Conservation (phyloP, 1,140 invertebrate species). For the Dryas iulia region DNA sequence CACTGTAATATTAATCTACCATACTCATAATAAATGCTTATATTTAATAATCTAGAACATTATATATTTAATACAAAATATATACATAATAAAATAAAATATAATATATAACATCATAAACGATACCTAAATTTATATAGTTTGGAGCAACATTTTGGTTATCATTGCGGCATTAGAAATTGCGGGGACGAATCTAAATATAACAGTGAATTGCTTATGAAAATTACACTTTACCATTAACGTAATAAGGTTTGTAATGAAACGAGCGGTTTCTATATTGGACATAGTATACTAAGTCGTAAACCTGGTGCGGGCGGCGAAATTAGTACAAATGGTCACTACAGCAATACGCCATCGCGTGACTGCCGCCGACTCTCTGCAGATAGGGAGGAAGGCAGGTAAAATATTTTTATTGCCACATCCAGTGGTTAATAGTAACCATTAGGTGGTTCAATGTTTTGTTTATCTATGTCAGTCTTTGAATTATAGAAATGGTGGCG, state of each 20-base stretch:
- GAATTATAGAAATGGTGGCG: not conserved
- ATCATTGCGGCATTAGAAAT: slow-evolving; percentile 32
- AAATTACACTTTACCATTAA: not conserved
- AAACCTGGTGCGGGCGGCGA: slow-evolving; percentile 46
- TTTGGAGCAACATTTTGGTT: slow-evolving; percentile 17
- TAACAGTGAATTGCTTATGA: not conserved
- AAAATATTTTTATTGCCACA: slow-evolving; percentile 67
- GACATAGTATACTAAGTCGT: slow-evolving; percentile 40
- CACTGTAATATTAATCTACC: no score
- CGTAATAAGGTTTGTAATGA: not conserved
- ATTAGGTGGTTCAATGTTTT: slow-evolving; percentile 52
- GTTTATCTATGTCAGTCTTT: slow-evolving; percentile 39
- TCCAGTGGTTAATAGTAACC: slow-evolving; percentile 57
- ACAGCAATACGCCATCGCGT: slow-evolving; percentile 51
- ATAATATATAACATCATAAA: not conserved
- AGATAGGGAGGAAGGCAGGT: slow-evolving; percentile 48
- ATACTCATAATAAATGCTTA: no score
- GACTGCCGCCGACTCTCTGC: slow-evolving; percentile 39
- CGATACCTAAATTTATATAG: not conserved
- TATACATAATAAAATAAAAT: not conserved
- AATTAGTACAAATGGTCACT: slow-evolving; percentile 65
- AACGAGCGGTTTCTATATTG: not conserved
- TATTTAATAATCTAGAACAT: no score
- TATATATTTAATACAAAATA: no score
- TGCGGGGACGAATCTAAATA: slow-evolving; percentile 13